Base-by-base conservation (phyloP, 2,888 invertebrate genomes). In the Himalopsyche kuldschensis region DNA sequence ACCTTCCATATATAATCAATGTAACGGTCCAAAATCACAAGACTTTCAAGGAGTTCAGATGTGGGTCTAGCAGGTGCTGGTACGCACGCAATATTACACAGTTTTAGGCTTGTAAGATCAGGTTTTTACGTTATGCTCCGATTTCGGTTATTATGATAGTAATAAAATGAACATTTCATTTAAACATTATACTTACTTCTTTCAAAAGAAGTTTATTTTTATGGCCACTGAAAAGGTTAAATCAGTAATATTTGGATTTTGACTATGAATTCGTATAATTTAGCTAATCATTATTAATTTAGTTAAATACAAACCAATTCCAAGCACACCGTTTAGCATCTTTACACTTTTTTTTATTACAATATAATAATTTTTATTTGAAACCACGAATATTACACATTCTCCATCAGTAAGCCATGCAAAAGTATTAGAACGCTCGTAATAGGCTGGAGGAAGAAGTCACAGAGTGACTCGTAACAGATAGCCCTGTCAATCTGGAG, bases 111-210 rank as follows among this genome's bases (percentile, higher is more conserved):
- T 55, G 55, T 55, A 24, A 41, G 2, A n/a, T 24, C 20, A 55
- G 10, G 20, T 20, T n/a, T 55, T 24, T n/a, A 8, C 20, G 20
- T 8, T 30, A 30, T 75, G 31, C 79, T 77, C 48, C 78, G 35
- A 84, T n/a, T 80, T 81, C 69, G 35, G 31, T 81, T 83, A 84
- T 79, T 81, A 30, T 63, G 35, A 77, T 15, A 46, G 76, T 87
- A 84, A 86, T 69, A 75, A 87, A 87, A 87, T 87, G 87, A 85
- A 86, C 87, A 78, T n/a, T 78, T 79, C 75, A 24, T 27, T 78
- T 24, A 75, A n/a, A 75, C 79, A 87, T 82, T 55, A 55, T 55
- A 55, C 20, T 20, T 55, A 55, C 55, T 55, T 55, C 55, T 55
- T 24, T n/a, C 55, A 24, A 55, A 55, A 55, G 20, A 55, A 55